These are phyloP conservation scores for Oceanodroma leucorhoa DNA, from an alignment of 2,797 vertebrate species.

Conservation along the genomic window DNA sequence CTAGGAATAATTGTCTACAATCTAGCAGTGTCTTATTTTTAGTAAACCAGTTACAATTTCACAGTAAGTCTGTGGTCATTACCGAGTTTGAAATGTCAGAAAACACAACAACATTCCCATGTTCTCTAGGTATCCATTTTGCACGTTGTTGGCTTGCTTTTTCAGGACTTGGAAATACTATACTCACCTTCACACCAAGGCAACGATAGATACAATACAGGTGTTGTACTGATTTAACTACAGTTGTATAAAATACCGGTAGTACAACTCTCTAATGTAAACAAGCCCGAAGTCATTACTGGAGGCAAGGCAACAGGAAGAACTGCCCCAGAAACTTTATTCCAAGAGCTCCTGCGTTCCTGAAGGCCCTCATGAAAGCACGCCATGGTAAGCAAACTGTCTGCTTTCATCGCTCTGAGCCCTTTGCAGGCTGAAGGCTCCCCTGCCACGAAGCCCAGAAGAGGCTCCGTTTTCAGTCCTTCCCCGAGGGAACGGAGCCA, in stretches of 20 bases:
- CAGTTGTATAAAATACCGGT: constrained; percentile 25
- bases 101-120: neutral
- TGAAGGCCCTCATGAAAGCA: neutral
- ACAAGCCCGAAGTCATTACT: constrained; percentile 24
- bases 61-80: neutral
- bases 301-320: constrained; percentile 45
- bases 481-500: neutral
- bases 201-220: neutral
- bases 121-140: neutral
- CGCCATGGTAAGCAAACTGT: accelerated
- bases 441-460: neutral
- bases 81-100: neutral
- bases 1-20: neutral
- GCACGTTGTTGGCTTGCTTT: neutral
- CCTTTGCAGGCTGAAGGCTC: neutral
- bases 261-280: constrained; percentile 44
- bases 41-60: constrained; percentile 23
- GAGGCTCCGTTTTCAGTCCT: neutral
- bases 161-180: neutral
- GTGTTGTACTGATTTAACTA: constrained; percentile 27
- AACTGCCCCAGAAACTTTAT: constrained; percentile 36
- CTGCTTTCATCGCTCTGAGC: neutral
- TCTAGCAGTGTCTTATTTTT: constrained; percentile 12
- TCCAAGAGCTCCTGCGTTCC: neutral
- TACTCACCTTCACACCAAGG: neutral